Conservation (phyloP, 2,888 invertebrate species). For the Ophion obscuratus region DNA sequence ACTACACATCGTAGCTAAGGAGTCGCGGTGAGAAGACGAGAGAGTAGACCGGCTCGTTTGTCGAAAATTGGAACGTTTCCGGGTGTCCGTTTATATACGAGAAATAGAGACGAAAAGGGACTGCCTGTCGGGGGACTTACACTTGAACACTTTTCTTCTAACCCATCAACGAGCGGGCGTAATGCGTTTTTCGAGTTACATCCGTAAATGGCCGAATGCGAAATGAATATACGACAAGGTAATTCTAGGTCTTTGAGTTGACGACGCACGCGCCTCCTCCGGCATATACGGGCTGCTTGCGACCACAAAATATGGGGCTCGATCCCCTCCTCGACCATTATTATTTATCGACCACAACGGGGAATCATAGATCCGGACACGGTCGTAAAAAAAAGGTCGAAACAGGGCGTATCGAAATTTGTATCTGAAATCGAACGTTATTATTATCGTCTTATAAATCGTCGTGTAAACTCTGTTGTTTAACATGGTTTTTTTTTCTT, state of each 20-base stretch:
- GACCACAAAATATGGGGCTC: slow-evolving; percentile 60
- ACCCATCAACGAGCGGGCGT: slow-evolving; percentile 26
- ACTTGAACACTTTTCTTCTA: slow-evolving; percentile 61
- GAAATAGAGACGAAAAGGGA: slow-evolving; percentile 20
- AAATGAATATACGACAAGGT: slow-evolving; percentile 28
- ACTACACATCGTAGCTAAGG: slow-evolving; percentile 40
- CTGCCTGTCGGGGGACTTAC: slow-evolving; percentile 38
- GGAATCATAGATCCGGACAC: slow-evolving; percentile 51
- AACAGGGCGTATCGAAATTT: slow-evolving; percentile 51
- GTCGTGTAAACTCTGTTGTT: slow-evolving; percentile 46
- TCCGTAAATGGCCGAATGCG: slow-evolving; percentile 5
- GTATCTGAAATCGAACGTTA: slow-evolving; percentile 59
- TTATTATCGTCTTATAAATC: slow-evolving; percentile 50
- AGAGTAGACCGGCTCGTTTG: slow-evolving; percentile 68
- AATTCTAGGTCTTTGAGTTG: slow-evolving; percentile 46
- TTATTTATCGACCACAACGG: slow-evolving; percentile 59
- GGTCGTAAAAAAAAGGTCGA: slow-evolving; percentile 30
- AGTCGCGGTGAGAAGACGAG: slow-evolving; percentile 40
- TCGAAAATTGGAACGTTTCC: slow-evolving; percentile 74
- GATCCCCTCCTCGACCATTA: slow-evolving; percentile 60
- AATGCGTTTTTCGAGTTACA: slow-evolving; percentile 30
- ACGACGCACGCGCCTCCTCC: slow-evolving; percentile 47
- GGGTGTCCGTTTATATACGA: slow-evolving; percentile 43
- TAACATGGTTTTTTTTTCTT: slow-evolving; percentile 32
- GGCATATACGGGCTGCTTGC: slow-evolving; percentile 28